These are phyloP conservation scores for Botia kubotai DNA, from an alignment of 2,797 vertebrate genomes.

Conservation along the genomic window DNA sequence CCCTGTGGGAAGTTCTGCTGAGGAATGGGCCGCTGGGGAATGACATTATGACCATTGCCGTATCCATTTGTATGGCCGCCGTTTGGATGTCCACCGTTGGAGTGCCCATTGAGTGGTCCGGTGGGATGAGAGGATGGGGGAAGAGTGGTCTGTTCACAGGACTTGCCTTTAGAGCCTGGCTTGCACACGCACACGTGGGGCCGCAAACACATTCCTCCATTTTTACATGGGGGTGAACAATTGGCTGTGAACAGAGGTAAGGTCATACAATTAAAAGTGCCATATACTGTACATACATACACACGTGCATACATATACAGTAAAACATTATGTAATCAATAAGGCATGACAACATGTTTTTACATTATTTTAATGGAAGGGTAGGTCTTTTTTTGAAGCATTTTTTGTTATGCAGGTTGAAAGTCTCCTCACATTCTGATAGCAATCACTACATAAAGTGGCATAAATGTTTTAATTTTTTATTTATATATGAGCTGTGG, in stretches of 20 bases:
- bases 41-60: conserved; percentile 61
- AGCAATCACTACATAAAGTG: too few species aligned
- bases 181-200: conserved; percentile 96
- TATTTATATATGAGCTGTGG: too few species aligned
- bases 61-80: conserved; percentile 70
- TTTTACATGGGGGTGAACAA: conserved; percentile 93
- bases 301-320: not conserved
- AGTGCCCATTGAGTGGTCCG: conserved; percentile 68
- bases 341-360: too few species aligned
- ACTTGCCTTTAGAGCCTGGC: conserved; percentile 89
- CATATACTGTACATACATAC: not conserved
- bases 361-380: too few species aligned
- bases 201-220: conserved; percentile 95
- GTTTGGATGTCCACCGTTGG: conserved; percentile 57
- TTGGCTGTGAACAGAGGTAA: conserved; percentile 77
- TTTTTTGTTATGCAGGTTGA: too few species aligned
- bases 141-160: conserved; percentile 84
- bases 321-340: too few species aligned
- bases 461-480: too few species aligned
- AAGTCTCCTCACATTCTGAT: too few species aligned
- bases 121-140: conserved; percentile 75
- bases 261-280: not conserved
- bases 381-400: too few species aligned
- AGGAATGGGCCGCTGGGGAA: conserved; percentile 84
- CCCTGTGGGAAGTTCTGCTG: conserved; percentile 81